A percentile compares a stretch with the other conserved stretches of the same genome.
Conservation (phyloP, 2,797 vertebrate species). For the Falco berigora region DNA sequence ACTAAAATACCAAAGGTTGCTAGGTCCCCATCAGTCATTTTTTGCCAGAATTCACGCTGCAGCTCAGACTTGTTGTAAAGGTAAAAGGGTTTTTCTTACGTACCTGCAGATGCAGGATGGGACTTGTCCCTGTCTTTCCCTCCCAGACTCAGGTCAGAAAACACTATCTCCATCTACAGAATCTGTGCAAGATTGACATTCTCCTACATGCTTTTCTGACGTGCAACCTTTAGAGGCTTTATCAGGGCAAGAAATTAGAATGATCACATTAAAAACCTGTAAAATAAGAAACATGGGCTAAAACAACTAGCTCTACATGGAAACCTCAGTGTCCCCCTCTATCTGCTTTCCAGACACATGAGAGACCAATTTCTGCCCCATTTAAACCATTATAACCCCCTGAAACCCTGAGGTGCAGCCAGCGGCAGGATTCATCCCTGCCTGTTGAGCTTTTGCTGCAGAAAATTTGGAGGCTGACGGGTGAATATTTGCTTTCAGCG, state of each 20-base stretch:
- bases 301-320: neutral
- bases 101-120: constrained; percentile 29
- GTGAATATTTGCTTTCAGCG: neutral
- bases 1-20: constrained; percentile 62
- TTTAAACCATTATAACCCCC: neutral
- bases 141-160: constrained; percentile 21
- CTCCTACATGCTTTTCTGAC: neutral
- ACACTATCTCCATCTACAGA: neutral
- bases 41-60: neutral
- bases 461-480: neutral
- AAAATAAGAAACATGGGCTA: neutral
- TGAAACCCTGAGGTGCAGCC: neutral
- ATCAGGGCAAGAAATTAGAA: neutral
- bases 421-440: neutral
- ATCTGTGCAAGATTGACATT: neutral
- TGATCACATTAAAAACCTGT: neutral
- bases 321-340: neutral
- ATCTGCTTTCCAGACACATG: neutral
- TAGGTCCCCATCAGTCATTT: constrained; percentile 48
- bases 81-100: neutral
- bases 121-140: neutral
- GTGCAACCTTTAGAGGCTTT: constrained; percentile 12
- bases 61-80: constrained; percentile 35
- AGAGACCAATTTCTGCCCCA: neutral
- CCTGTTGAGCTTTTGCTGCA: neutral